Conservation (phyloP, 2,113 vertebrate species). For the Caranx ignobilis region DNA sequence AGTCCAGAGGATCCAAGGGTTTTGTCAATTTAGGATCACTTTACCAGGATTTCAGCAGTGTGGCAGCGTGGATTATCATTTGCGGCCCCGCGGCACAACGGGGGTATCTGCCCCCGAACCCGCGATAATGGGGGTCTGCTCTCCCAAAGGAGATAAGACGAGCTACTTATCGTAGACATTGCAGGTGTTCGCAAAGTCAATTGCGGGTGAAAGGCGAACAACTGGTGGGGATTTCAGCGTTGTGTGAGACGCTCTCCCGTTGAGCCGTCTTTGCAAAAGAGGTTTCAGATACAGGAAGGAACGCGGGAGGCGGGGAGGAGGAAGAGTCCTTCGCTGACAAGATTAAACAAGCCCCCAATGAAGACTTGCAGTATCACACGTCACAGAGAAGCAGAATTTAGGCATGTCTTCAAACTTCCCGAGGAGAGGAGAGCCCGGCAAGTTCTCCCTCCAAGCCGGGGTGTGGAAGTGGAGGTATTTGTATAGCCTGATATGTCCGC, state of each 20-base stretch:
- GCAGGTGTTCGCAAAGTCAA: constrained; percentile 78
- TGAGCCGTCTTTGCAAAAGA: constrained; percentile 48
- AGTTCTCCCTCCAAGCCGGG: constrained; percentile 19
- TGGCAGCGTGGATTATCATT: constrained; percentile 76
- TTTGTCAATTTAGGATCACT: constrained; percentile 80
- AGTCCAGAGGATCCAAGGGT: constrained; percentile 73
- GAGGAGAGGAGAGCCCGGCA: constrained; percentile 57
- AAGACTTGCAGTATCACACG: constrained; percentile 48
- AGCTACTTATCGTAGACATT: constrained; percentile 78
- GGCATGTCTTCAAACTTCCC: constrained; percentile 55
- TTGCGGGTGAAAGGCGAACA: constrained; percentile 71
- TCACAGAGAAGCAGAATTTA: constrained; percentile 53
- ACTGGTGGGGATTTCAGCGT: constrained; percentile 69
- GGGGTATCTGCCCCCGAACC: constrained; percentile 73
- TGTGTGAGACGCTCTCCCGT: constrained; percentile 60
- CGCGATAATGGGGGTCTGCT: constrained; percentile 73
- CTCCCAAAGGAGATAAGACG: constrained; percentile 74
- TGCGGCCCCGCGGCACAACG: constrained; percentile 54
- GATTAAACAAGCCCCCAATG: constrained; percentile 68
- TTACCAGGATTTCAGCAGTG: constrained; percentile 74
- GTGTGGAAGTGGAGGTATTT: constrained; percentile 34
- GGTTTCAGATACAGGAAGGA: constrained; percentile 54
- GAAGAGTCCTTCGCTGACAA: constrained; percentile 64
- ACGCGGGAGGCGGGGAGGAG: constrained; percentile 33
- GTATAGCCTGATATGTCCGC: constrained; percentile 62